Base-by-base conservation (phyloP, 2,888 invertebrate species). In the Exocentrus adspersus region DNA sequence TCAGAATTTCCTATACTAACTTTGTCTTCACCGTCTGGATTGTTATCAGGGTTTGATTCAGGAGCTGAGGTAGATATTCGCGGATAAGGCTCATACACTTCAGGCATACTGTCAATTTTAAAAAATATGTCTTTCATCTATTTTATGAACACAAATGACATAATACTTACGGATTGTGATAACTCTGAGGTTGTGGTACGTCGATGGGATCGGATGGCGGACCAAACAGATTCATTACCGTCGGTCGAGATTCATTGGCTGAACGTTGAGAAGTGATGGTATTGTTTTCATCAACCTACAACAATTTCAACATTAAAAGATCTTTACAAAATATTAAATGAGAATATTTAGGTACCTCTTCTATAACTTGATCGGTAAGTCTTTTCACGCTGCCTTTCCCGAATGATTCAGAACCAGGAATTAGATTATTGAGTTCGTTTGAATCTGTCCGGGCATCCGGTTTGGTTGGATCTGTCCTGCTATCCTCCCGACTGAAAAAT, bases 261-360 rank as follows among this genome's bases (percentile, higher is more conserved):
- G 87, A 80, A 77, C 85, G 81, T 74, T 89, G 87, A 45, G 93
- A 93, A 3, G 90, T 92, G 63, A 93, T 90, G 7, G 93, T 94
- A 75, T 89, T 85, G 80, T 94, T 93, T 77, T 94, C 94, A 77
- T 94, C 94, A 0, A 91, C 89, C 81, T 90, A 65, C n/a, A 51
- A 32, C 0, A 48, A 46, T 28, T 14, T 2, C 1, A 14, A 14
- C 9, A 14, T 24, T 43, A 19, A 19, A 19, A 43, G 6, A 10
- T 3, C 3, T 19, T 45, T 19, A 14, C 6, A n/a, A 19, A 45
- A 20, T 45, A 5, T 16, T 2, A 14, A 28, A 24, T 21, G 4
- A 19, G 20, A n/a, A 5, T n/a, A 20, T 9, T 21, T 24, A 7
- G 3, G 3, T 65, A 90, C 88, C 81, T 91, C 90, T 78, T 91